Conservation (phyloP, 2,888 invertebrate genomes). For the Frankliniella fusca region DNA sequence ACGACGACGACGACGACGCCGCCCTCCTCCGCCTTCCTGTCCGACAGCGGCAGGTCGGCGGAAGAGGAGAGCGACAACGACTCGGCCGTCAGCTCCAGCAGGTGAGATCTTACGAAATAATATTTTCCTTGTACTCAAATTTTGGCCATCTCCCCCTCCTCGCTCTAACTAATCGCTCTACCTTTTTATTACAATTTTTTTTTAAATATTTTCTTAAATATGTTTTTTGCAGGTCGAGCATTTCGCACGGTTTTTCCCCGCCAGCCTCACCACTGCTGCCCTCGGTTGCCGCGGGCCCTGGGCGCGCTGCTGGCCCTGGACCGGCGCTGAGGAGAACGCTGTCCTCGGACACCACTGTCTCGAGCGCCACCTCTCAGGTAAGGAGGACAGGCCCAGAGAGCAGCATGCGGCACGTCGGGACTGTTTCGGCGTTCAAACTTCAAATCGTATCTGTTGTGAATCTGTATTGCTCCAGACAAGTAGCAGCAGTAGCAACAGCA, state of each 20-base stretch:
- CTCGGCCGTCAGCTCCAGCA: constrained; percentile 80
- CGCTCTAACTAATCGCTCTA: too few relatives aligned
- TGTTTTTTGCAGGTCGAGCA: constrained; percentile 56
- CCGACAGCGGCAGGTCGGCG: constrained; percentile 45
- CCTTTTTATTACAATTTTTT: too few relatives aligned
- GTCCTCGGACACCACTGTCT: constrained; percentile 69
- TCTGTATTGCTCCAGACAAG: background rate
- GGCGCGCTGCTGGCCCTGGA: constrained; percentile 42
- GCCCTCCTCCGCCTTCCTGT: constrained; percentile 28
- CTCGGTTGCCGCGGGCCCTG: constrained; percentile 49
- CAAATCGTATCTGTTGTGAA: constrained; percentile 61
- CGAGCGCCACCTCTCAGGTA: constrained; percentile 42
- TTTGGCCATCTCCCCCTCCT: background rate
- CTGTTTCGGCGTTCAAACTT: constrained; percentile 41
- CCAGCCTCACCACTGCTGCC: constrained; percentile 64
- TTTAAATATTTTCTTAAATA: background rate
- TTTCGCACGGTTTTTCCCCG: constrained; percentile 71
- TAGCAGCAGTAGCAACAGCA: background rate
- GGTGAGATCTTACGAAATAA: background rate
- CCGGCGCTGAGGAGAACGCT: constrained; percentile 58
- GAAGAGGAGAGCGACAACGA: constrained; percentile 77
- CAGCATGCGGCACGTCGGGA: constrained; percentile 28
- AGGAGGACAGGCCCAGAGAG: constrained; percentile 17
- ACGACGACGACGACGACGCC: constrained; percentile 42
- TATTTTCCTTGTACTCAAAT: too few relatives aligned